These are phyloP conservation scores for Spodoptera exigua DNA, from an alignment of 2,888 invertebrate genomes.

Conservation along the genomic window DNA sequence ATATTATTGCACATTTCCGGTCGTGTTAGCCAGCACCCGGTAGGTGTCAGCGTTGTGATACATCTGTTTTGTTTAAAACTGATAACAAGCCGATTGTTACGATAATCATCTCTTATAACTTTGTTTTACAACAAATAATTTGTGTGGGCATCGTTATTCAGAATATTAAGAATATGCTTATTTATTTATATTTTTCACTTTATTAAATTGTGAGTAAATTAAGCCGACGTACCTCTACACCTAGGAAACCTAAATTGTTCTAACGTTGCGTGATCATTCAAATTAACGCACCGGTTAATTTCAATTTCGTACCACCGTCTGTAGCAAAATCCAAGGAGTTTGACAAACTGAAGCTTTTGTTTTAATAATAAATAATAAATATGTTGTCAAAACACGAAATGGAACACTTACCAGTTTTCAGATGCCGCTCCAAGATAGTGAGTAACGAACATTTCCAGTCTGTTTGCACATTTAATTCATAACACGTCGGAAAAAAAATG, in stretches of 20 bases:
- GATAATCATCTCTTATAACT: not conserved
- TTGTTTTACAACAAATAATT: too few species aligned
- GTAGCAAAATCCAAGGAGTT: conserved; percentile 3
- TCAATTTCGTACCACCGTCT: conserved; percentile 25
- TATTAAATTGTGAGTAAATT: conserved; percentile 12
- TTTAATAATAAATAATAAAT: conserved; percentile 34
- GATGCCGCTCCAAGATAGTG: conserved; percentile 43
- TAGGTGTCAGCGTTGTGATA: too few species aligned
- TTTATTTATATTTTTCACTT: not conserved
- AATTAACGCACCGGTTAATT: conserved; percentile 31
- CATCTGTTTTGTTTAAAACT: too few species aligned
- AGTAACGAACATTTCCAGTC: conserved; percentile 45
- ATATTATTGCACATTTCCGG: conserved; percentile 44
- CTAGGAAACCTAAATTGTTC: conserved; percentile 31
- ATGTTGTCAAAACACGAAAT: conserved; percentile 50
- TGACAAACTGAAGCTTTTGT: conserved; percentile 10
- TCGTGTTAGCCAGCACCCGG: conserved; percentile 4
- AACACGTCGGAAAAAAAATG: conserved; percentile 38
- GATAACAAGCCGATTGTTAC: too few species aligned
- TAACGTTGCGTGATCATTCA: conserved; percentile 18
- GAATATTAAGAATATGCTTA: too few species aligned
- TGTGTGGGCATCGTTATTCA: too few species aligned
- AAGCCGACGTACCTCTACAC: not conserved
- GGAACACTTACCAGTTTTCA: conserved; percentile 54
- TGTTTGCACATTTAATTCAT: conserved; percentile 46